Base-by-base conservation (phyloP, 2,888 invertebrate genomes). In the Operophtera brumata region DNA sequence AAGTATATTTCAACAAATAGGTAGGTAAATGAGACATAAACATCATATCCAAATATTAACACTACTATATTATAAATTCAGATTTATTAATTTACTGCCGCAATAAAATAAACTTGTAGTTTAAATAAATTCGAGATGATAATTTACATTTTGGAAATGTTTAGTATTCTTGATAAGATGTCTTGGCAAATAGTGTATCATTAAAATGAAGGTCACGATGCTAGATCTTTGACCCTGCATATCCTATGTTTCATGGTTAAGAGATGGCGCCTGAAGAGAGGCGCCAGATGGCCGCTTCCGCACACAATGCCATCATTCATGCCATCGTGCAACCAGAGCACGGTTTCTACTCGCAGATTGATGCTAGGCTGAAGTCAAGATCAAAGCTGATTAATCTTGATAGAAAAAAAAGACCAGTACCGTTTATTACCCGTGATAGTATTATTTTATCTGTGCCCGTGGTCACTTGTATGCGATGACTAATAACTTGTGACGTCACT, bases 181-280 rank as follows among this genome's bases (percentile, higher is more conserved):
- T 10, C 44, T 53, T 48, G 26, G 47, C 52, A 47, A 53, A 49
- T 44, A 34, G 34, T 14, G 41, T 53, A 25, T 43, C 54, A 54
- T 76, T 69, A 62, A 67, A 69, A 75, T 77, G 76, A 75, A 80
- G 86, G 84, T 84, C 83, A 80, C 70, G 75, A 70, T 71, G 71
- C 62, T 73, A 76, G 83, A 78, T 77, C 81, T 83, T 78, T 83
- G 82, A 81, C 80, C 83, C 80, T 74, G 67, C 66, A 66, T 76
- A 75, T 77, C 71, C 73, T 73, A 70, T 72, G 77, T 74, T 78
- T 85, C 85, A 86, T 71, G 86, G 88, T 66, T 84, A 66, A 54
- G 59, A 65, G 67, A 62, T 67, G 82, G 80, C 81, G 84, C 80
- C 86, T 62, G 62, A 61, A 20, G 43, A 6, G 63, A 65, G 73